Evolutionary conservation across 2,797 vertebrate genomes (phyloP), one percentile per base, ranked within the genome.

Genomic region (Margarornis squamiger): DNA sequence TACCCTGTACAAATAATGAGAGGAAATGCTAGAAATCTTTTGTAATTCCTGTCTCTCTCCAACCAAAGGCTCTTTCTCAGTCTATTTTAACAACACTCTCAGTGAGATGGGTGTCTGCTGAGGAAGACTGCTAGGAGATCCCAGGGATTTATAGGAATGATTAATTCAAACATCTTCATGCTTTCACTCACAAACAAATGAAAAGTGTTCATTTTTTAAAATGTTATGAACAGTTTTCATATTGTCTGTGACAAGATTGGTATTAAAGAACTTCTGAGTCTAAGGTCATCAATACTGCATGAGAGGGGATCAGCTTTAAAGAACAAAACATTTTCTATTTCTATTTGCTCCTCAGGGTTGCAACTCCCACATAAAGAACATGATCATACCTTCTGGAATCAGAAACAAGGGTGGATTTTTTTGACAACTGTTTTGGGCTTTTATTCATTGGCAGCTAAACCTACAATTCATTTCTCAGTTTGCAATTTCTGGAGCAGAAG

Each of bases 401-500:
- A 91, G 52, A 67, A 86, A 51, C 5, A 71, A 38, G 36, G 5
- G 3, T 41, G 11, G 22, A 9, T 2, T 45, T 90, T 88, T 88
- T 71, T 67, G 19, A 65, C 32, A 72, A 11, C 20, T 34, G 10
- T 62, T 90, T 51, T 46, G 38, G 61, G 12, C 12, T 79, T 77
- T 76, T 67, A 36, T 39, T 65, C 3, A 3, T 20, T 85, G 78
- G 76, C 61, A 76, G 70, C 58, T 49, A 80, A 96, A 74, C 8
- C 43, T 61, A 20, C 52, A 88, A 52, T 88, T 88, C 72, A 36
- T 34, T 58, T 88, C 80, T 67, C 63, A 79, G 66, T 68, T 68
- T 82, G 43, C 32, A 88, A 68, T 66, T 92, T 92, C 55, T 91
- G 70, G 65, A 91, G 57, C 46, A 83, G 54, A 92, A 94, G 36